Evolutionary conservation across 2,888 invertebrate genomes (phyloP).

Genomic region (Oscheius sp.): DNA sequence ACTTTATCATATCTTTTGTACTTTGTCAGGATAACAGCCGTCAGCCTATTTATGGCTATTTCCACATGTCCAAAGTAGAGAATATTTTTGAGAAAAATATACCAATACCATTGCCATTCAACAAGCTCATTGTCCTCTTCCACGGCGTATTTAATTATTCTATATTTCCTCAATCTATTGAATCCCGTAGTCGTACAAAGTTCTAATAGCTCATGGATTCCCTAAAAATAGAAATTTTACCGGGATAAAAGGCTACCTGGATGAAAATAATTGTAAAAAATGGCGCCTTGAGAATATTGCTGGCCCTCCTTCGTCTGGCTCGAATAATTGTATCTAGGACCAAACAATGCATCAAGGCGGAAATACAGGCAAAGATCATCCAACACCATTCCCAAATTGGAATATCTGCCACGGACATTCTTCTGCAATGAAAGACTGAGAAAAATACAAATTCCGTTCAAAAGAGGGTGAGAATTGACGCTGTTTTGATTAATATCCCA

Average conservation of each 20-base stretch:
- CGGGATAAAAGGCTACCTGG: neutral
- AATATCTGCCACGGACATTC: neutral
- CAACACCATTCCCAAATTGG: constrained; percentile 15
- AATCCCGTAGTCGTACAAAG: neutral
- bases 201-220: constrained; percentile 10
- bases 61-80: constrained; percentile 23
- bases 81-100: constrained; percentile 15
- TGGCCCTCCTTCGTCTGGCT: neutral
- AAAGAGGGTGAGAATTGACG: no score
- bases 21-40: neutral
- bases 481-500: no score
- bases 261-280: constrained; percentile 16
- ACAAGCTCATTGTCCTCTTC: constrained; percentile 13
- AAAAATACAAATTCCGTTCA: no score
- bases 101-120: constrained; percentile 12
- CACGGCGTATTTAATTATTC: constrained; percentile 1
- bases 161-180: constrained; percentile 12
- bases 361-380: constrained; percentile 1
- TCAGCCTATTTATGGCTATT: constrained; percentile 9
- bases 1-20: constrained; percentile 7
- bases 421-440: no score
- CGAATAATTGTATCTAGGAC: constrained; percentile 1
- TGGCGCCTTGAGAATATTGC: constrained; percentile 8
- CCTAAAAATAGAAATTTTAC: neutral
- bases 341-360: constrained; percentile 5